A percentile compares a stretch with the other conserved stretches of the same genome.
phyloP scores from a whole-genome alignment of 1,140 invertebrate genomes.

The Bicyclus anynana region DNA sequence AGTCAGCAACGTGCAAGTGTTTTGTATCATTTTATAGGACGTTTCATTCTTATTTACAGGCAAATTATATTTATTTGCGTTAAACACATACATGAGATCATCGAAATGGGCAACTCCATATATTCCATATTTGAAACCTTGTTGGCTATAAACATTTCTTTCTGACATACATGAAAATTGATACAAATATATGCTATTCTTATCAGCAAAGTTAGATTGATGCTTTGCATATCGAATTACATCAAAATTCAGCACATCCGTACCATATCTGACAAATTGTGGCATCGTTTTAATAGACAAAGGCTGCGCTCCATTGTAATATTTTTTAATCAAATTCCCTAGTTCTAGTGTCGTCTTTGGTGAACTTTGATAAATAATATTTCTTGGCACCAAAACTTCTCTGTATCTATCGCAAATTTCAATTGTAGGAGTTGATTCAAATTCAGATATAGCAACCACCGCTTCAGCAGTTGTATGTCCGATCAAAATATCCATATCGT shows the following conservation, averaged over 20 bases:
- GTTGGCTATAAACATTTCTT: conserved; percentile 35
- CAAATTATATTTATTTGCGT: conserved; percentile 33
- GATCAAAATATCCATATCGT: too few species aligned
- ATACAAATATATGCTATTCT: conserved; percentile 34
- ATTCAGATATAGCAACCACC: conserved; percentile 21
- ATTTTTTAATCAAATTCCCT: conserved; percentile 52
- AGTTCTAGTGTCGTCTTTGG: conserved; percentile 39
- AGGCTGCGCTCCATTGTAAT: conserved; percentile 67
- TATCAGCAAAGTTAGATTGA: neutral
- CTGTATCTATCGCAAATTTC: conserved; percentile 36
- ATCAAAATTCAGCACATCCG: conserved; percentile 29
- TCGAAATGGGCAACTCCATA: conserved; percentile 47
- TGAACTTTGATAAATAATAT: conserved; percentile 32
- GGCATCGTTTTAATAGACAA: conserved; percentile 35
- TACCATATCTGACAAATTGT: conserved; percentile 48
- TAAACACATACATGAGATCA: conserved; percentile 54
- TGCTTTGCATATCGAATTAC: neutral
- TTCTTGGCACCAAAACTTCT: conserved; percentile 39
- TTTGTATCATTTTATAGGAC: conserved; percentile 52
- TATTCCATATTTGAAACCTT: conserved; percentile 29
- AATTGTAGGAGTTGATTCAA: conserved; percentile 26
- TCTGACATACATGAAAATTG: conserved; percentile 38
- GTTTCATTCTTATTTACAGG: conserved; percentile 32
- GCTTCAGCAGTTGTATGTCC: too few species aligned
- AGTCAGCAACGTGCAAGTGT: conserved; percentile 70